These are phyloP conservation scores for Notothenia coriiceps DNA, from an alignment of 2,113 vertebrate genomes.

Conservation along the genomic window DNA sequence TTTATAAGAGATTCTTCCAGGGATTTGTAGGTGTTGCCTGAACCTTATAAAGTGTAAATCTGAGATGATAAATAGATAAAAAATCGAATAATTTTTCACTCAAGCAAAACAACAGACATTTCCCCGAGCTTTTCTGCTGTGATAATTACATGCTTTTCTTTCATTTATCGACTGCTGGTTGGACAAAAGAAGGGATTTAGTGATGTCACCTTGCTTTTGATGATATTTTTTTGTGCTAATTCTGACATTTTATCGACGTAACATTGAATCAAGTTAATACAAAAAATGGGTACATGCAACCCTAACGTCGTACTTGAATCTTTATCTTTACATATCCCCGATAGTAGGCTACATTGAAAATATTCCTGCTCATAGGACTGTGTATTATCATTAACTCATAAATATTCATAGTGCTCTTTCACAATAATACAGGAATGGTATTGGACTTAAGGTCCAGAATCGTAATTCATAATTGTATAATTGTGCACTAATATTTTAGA, in stretches of 20 bases:
- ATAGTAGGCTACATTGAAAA: no score
- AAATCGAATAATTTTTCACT: not conserved
- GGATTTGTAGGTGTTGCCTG: no score
- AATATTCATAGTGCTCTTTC: no score
- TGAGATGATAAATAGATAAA: not conserved
- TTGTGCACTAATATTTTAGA: no score
- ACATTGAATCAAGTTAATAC: no score
- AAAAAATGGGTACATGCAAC: not conserved
- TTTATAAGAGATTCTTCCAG: no score
- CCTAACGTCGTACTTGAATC: not conserved
- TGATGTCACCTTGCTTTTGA: not conserved
- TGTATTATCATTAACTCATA: no score
- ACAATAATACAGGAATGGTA: no score
- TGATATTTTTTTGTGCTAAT: not conserved
- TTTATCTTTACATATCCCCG: not conserved
- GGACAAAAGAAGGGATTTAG: not conserved
- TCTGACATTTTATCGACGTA: not conserved
- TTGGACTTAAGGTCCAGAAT: no score
- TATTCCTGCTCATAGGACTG: no score
- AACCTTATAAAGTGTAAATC: no score
- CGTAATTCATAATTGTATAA: no score
- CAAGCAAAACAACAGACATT: not conserved
- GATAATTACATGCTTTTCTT: not conserved
- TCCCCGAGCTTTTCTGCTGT: not conserved
- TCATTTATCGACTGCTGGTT: not conserved